Evolutionary conservation across 2,797 vertebrate species (phyloP), one percentile per base, ranked within the genome.

Genomic region (Sebastes vulpes): DNA sequence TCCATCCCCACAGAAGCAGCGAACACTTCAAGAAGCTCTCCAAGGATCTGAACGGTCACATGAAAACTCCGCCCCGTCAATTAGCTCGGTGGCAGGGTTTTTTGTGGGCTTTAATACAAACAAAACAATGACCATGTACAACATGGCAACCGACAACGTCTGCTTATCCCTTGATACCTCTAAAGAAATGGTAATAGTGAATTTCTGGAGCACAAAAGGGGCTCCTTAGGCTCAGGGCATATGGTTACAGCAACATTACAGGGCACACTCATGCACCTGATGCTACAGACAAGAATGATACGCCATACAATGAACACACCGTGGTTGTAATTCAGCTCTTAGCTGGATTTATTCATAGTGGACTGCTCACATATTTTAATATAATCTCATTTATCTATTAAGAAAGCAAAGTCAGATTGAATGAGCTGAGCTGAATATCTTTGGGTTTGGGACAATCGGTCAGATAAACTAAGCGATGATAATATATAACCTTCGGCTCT

Each of bases 21-120:
- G 90, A 90, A 81, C 94, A 93, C 92, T 95, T 94, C 82, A 93
- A 89, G 92, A 88, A 93, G 90, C 96, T 93, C 95, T 95, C 76
- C 75, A 93, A 90, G 91, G 92, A 93, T 85, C 82, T 59, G 83
- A 84, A 82, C 64, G 58, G 89, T 91, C 90, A 84, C 90, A 92
- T 84, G 89, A 89, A 91, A 81, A 79, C 86, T 82, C 91, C 79
- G 66, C 93, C 95, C 89, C 57, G 1, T 89, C 92, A 92, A 91
- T 94, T 95, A 95, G 94, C 92, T 95, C 92, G 93, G 86, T 91
- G 89, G 79, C 80, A 75, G 76, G 82, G 85, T 89, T 94, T 94
- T 94, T 87, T 26, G 91, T 81, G 82, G 79, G 82, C 73, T 86
- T 88, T 92, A 94, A 92, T 85, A 88, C 90, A 95, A 95, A 95